A percentile compares a stretch with the other conserved stretches of the same genome.
phyloP scores from a whole-genome alignment of 1,140 invertebrate species.

The Pseudachorutes palmiensis region DNA sequence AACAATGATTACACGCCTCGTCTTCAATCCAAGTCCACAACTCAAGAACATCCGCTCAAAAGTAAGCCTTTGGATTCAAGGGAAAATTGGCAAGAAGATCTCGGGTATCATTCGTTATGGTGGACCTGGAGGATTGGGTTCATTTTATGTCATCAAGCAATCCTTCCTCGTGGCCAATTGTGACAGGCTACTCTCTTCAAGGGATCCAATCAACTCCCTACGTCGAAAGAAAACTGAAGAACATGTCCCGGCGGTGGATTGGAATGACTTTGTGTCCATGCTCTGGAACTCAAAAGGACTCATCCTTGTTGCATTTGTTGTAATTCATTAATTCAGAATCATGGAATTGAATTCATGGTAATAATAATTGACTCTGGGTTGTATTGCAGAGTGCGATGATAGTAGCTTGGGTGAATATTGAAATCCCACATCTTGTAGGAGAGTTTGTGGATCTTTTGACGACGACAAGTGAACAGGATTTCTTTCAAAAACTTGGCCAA shows the following conservation, averaged over 20 bases:
- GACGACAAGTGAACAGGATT: background rate
- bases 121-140: background rate
- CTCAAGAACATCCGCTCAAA: background rate
- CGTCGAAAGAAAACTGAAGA: background rate
- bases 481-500: background rate
- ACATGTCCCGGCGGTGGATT: background rate
- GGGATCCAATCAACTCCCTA: background rate
- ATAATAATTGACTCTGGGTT: background rate
- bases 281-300: background rate
- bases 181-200: background rate
- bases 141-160: background rate
- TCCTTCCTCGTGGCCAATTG: background rate
- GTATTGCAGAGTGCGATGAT: background rate
- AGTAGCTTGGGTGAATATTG: conserved; percentile 4
- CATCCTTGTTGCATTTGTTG: background rate
- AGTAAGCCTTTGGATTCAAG: background rate
- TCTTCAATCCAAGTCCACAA: no score
- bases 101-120: background rate
- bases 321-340: background rate
- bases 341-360: background rate
- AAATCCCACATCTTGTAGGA: conserved; percentile 4
- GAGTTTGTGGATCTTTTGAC: background rate
- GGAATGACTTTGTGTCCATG: background rate
- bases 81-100: background rate
- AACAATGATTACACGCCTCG: no score